Conservation (phyloP, 2,113 vertebrate species). For the Tylochromis polylepis region DNA sequence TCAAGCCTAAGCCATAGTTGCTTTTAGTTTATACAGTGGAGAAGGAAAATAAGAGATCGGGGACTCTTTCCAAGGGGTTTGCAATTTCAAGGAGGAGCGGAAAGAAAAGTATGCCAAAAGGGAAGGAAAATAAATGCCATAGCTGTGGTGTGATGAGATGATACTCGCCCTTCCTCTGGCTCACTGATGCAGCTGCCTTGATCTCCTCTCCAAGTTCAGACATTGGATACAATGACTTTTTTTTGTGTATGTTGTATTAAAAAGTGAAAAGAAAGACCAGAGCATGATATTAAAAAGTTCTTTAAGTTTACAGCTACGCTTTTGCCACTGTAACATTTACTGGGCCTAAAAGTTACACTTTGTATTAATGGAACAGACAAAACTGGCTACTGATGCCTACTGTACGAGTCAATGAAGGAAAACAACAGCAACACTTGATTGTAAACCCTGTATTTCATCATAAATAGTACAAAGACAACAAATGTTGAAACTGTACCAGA, state of each 20-base stretch:
- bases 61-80: slow-evolving; percentile 34
- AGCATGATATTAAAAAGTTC: not conserved
- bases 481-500: not conserved
- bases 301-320: not conserved
- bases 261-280: not conserved
- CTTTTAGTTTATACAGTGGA: slow-evolving; percentile 1
- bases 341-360: not conserved
- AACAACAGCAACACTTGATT: not conserved
- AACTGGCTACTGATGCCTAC: not conserved
- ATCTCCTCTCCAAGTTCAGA: slow-evolving; percentile 29
- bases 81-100: slow-evolving; percentile 30
- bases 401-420: not conserved
- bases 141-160: slow-evolving; percentile 25
- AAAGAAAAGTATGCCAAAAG: slow-evolving; percentile 27
- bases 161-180: not conserved
- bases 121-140: slow-evolving; percentile 43
- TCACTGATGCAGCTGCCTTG: not conserved
- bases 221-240: slow-evolving; percentile 5
- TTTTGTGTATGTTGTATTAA: slow-evolving; percentile 18
- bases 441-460: not conserved
- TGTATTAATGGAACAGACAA: not conserved
- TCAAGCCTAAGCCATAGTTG: not conserved
- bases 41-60: slow-evolving; percentile 9
- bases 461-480: not conserved
- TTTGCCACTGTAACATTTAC: not conserved